phyloP scores from a whole-genome alignment of 2,797 vertebrate genomes.

The Lutjanus argentimaculatus region DNA sequence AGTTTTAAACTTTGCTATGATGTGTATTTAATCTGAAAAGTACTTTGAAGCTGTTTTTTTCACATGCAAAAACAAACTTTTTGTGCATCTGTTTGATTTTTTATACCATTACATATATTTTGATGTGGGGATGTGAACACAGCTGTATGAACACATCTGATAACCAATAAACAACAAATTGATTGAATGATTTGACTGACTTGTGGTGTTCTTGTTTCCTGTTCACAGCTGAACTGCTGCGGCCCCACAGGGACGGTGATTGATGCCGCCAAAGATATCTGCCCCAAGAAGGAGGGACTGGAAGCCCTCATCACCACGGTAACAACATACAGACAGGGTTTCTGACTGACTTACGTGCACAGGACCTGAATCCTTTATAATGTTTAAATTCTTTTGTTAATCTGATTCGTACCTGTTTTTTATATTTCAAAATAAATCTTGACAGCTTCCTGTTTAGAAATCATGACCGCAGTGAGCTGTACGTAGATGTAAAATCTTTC shows the following conservation, averaged over 20 bases:
- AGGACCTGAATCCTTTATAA: neutral
- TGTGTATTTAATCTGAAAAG: no score
- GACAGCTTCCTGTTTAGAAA: neutral
- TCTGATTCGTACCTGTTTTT: neutral
- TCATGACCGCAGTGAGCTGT: neutral
- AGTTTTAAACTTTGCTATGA: no score
- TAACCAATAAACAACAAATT: neutral
- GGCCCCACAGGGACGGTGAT: constrained; percentile 77
- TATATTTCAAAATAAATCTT: neutral
- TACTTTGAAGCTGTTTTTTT: no score
- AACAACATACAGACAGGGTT: constrained; percentile 37
- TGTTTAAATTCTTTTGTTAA: neutral
- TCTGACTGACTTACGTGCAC: neutral
- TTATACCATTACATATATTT: neutral
- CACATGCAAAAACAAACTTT: neutral
- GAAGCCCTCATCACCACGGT: constrained; percentile 76
- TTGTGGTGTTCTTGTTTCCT: constrained; percentile 4
- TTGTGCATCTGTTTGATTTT: neutral
- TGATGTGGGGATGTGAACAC: neutral
- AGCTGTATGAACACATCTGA: neutral
- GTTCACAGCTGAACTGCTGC: constrained; percentile 91
- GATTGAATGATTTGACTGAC: neutral
- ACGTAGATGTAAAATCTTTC: neutral
- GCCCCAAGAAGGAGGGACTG: constrained; percentile 84
- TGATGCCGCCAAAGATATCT: constrained; percentile 85